Percentiles rank a stretch among this genome's conserved stretches.
These are phyloP conservation scores for Actinia equina DNA, from an alignment of 64 coral and sea anemone species.

Conservation along the genomic window DNA sequence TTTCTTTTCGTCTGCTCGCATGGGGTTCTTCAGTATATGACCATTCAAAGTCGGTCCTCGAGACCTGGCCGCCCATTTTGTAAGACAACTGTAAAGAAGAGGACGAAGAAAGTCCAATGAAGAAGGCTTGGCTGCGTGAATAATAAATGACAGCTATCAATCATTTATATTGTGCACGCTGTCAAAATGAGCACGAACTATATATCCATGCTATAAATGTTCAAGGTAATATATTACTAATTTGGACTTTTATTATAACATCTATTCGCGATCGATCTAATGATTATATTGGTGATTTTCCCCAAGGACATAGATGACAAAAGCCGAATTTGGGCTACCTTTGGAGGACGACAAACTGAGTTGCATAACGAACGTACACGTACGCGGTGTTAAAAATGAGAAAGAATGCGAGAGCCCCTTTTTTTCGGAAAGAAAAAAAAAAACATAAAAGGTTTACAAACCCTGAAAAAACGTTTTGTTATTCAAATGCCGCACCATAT, in stretches of 20 bases:
- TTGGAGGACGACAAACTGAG: no score
- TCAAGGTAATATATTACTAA: no score
- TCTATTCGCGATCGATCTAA: no score
- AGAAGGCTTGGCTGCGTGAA: slow-evolving; percentile 3
- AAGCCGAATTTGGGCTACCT: no score
- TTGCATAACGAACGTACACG: no score
- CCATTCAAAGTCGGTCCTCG: slow-evolving; percentile 93
- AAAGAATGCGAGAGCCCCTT: background rate
- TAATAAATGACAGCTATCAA: background rate
- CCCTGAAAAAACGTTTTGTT: background rate
- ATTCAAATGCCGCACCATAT: background rate
- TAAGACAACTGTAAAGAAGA: background rate
- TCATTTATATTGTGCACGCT: background rate
- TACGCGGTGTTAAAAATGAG: background rate
- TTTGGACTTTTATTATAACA: no score
- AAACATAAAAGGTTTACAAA: background rate
- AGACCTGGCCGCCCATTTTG: slow-evolving; percentile 88
- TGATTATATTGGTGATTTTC: no score
- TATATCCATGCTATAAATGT: no score
- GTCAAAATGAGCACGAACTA: no score
- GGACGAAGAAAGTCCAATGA: background rate
- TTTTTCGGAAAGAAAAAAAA: background rate
- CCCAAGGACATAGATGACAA: no score
- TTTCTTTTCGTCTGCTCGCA: slow-evolving; percentile 91
- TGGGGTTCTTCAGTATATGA: slow-evolving; percentile 97